Conservation (phyloP, 2,797 vertebrate species). For the Danio jaintianensis region DNA sequence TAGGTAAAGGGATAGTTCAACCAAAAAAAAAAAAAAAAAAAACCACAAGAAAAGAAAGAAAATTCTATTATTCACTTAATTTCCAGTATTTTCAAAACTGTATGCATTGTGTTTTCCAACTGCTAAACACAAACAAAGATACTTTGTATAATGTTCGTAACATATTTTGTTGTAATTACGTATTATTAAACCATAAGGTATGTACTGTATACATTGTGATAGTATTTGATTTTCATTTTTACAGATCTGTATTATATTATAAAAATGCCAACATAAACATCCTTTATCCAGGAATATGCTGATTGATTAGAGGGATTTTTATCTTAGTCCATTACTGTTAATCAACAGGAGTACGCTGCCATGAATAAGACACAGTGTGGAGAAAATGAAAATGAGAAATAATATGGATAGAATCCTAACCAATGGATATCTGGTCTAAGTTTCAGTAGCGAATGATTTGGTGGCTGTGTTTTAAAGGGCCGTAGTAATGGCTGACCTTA, state of each 20-base stretch:
- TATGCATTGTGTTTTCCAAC: no score
- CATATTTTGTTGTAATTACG: no score
- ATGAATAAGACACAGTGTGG: conserved; percentile 38
- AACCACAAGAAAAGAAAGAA: no score
- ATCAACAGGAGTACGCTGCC: conserved; percentile 23
- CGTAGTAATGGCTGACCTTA: conserved; percentile 43
- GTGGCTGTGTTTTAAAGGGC: conserved; percentile 26
- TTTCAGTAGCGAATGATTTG: conserved; percentile 28
- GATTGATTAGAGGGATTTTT: conserved; percentile 39
- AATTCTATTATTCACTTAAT: no score
- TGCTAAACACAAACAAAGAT: no score
- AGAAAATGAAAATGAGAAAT: conserved; percentile 4
- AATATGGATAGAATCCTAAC: not conserved
- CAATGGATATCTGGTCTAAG: conserved; percentile 17
- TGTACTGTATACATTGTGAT: not conserved
- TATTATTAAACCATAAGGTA: no score
- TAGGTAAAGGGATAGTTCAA: no score
- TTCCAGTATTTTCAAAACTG: no score
- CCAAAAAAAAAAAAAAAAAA: no score
- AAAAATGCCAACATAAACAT: not conserved
- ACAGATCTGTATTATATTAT: not conserved
- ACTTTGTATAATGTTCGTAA: no score
- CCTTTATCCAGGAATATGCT: not conserved
- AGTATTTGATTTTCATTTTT: not conserved
- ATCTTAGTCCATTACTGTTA: conserved; percentile 44